Conservation (phyloP, 2,888 invertebrate species). For the Nomada ferruginata region DNA sequence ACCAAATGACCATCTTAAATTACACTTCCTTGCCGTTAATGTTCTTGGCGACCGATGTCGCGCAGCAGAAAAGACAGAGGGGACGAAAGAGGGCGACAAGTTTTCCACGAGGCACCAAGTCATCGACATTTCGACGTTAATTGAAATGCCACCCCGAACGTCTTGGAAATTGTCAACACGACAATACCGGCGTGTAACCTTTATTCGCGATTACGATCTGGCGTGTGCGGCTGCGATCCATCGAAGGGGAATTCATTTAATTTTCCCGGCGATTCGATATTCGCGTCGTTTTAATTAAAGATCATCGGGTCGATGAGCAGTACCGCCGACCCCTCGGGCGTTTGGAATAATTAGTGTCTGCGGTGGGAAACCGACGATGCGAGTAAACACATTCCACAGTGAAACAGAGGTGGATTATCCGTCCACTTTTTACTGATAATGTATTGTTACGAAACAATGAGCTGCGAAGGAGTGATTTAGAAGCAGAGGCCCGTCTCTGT, state of each 20-base stretch:
- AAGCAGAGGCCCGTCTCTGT: conserved; percentile 32
- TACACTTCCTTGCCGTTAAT: conserved; percentile 6
- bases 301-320: conserved; percentile 45
- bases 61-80: not conserved
- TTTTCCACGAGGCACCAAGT: not conserved
- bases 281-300: conserved; percentile 54
- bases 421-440: conserved; percentile 46
- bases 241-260: conserved; percentile 6
- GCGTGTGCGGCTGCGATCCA: not conserved
- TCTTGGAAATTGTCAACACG: conserved; percentile 16
- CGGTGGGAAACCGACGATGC: conserved; percentile 39
- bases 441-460: conserved; percentile 59
- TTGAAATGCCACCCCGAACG: conserved; percentile 46
- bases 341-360: conserved; percentile 50
- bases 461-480: conserved; percentile 64
- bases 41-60: conserved; percentile 6
- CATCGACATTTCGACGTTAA: conserved; percentile 24
- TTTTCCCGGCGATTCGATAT: conserved; percentile 30
- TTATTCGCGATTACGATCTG: conserved; percentile 46
- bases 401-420: conserved; percentile 22
- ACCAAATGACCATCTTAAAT: conserved; percentile 7
- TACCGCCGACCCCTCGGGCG: not conserved
- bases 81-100: not conserved
- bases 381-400: conserved; percentile 49
- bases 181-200: conserved; percentile 41